Evolutionary conservation across 2,888 invertebrate genomes (phyloP), one percentile per base, ranked within the genome.

Genomic region (Hirtodrosophila cameraria): DNA sequence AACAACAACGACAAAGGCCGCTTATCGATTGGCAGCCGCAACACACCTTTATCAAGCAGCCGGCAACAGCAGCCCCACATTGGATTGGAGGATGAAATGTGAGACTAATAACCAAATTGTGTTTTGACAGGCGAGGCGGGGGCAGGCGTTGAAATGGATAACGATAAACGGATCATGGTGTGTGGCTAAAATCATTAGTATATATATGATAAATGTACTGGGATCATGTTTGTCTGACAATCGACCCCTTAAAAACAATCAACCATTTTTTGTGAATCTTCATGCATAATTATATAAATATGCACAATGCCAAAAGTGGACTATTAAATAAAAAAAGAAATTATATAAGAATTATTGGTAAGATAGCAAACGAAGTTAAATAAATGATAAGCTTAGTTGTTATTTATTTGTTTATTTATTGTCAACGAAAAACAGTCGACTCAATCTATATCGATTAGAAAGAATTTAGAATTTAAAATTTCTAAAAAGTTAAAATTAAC

Each of bases 21-120:
- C 87, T 88, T 88, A 88, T 88, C 88, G 82, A 84, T 79, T 81
- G 86, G 76, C 67, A 77, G 73, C 42, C 75, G 75, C 81, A 82
- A 85, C 88, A 87, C 86, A 88, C 86, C 88, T 88, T 84, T 85
- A 75, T 86, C 84, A 63, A 60, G 70, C 64, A 62, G 36, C 39
- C 27, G 55, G 36, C 57, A 12, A n/a, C 75, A 60, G 77, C 74
- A 50, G 54, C 43, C 6, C 55, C 69, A 63, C 69, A 63, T 42
- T 46, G 55, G 55, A 76, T 86, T 86, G 81, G 80, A 72, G 79
- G 84, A 76, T 86, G 83, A 81, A 86, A 84, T 84, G 71, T 68
- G 81, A 86, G 78, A 83, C 70, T 81, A 81, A 81, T 81, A 81
- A 81, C 82, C 80, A 81, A 81, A 81, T 81, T 81, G 80, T 82